Base-by-base conservation (phyloP, 2,113 vertebrate genomes). In the Bettongia penicillata region DNA sequence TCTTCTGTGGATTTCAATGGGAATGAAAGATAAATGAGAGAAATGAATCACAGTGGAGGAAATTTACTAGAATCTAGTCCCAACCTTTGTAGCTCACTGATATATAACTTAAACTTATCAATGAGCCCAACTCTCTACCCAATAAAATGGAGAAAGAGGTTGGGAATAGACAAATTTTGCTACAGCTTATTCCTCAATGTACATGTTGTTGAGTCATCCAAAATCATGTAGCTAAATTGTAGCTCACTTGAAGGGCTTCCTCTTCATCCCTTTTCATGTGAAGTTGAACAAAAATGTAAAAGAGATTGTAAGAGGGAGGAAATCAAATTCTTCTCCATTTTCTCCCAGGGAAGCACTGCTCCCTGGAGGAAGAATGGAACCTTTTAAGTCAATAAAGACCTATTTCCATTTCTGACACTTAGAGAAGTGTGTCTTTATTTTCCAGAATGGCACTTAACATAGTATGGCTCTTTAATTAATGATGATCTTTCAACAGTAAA, bases 391-490 rank as follows among this genome's bases (percentile, higher is more conserved):
- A 51, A 37, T 23, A 52, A 8, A 68, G 4, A 6, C 53, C 91
- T 10, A 28, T 89, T 91, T 93, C 11, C 91, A 52, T 50, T 94
- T 51, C 92, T 68, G 25, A 90, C 47, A 8, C 26, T 61, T 91
- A 91, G 8, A 47, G 61, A 47, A 68, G 31, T 11, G 6, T 51
- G 16, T 48, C 57, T 95, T 52, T 48, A 49, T n/a, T 89, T 89
- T 90, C 53, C 51, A 95, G 25, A 43, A 92, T 0, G n/a, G 48
- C 37, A 43, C 53, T 93, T 52, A 53, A 10, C 10, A 50, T 50
- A 77, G 14, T 49, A 23, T 24, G 10, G 10, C 22, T 91, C 47
- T 93, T 95, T 96, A 91, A 47, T 93, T 93, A 68, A 92, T 77
- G n/a, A 95, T 92, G 28, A 3, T 11, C 43, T 47, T 37, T 90